Conservation (phyloP, 1,140 invertebrate species). For the Penaeus indicus region DNA sequence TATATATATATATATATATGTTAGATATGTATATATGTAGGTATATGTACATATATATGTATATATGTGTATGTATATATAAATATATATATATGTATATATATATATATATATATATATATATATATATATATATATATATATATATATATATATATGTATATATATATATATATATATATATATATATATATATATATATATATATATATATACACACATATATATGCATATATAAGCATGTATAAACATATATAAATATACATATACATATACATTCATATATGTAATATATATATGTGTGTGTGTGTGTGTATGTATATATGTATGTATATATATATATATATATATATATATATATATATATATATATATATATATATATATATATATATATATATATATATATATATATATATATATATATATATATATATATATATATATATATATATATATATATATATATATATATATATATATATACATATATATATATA, state of each 20-base stretch:
- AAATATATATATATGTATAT: too few species aligned
- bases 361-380: neutral
- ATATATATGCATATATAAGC: neutral
- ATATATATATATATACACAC: neutral
- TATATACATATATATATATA: too few species aligned
- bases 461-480: neutral
- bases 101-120: too few species aligned
- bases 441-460: neutral
- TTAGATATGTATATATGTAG: too few species aligned
- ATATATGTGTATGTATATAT: too few species aligned
- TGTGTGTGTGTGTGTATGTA: too few species aligned
- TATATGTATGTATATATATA: slow-evolving; percentile 4
- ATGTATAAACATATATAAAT: neutral
- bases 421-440: slow-evolving; percentile 4
- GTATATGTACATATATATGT: too few species aligned
- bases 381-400: slow-evolving; percentile 5
- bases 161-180: too few species aligned
- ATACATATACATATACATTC: neutral
- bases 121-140: too few species aligned
- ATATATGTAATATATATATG: too few species aligned
- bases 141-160: too few species aligned
- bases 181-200: neutral
- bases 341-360: neutral
- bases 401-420: slow-evolving; percentile 16
- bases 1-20: too few species aligned